Percentiles rank a stretch among this genome's conserved stretches.
These are phyloP conservation scores for Cantharis lateralis DNA, from an alignment of 2,888 invertebrate species.

Conservation along the genomic window DNA sequence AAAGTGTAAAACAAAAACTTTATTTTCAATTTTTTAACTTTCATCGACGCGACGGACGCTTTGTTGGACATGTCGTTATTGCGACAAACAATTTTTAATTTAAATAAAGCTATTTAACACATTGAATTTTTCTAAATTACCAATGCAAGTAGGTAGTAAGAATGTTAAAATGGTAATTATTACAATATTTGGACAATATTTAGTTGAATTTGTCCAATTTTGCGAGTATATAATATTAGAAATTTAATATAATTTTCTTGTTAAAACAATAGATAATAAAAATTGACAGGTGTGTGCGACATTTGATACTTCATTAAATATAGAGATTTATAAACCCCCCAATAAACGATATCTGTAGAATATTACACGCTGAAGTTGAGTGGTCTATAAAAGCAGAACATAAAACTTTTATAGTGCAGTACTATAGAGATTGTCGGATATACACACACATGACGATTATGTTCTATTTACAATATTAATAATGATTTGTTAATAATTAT, in stretches of 20 bases:
- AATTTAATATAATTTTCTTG: background rate
- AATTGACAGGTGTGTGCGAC: slow-evolving; percentile 53
- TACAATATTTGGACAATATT: no score
- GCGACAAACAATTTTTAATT: background rate
- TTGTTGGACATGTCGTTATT: background rate
- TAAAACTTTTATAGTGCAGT: slow-evolving; percentile 52
- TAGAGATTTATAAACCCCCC: slow-evolving; percentile 53
- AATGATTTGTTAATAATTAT: background rate
- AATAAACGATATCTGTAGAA: slow-evolving; percentile 55
- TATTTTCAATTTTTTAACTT: background rate
- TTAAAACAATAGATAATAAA: background rate
- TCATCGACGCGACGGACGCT: background rate
- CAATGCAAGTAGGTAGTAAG: no score
- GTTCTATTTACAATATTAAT: slow-evolving; percentile 29
- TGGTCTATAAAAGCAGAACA: slow-evolving; percentile 51
- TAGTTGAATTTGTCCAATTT: background rate
- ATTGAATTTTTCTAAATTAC: background rate
- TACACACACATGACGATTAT: slow-evolving; percentile 24
- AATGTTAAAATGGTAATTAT: no score
- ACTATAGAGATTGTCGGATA: slow-evolving; percentile 44
- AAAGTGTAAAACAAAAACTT: slow-evolving; percentile 1
- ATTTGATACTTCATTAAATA: slow-evolving; percentile 52
- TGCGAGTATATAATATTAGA: background rate
- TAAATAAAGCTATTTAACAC: background rate
- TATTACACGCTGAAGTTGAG: slow-evolving; percentile 45